Base-by-base conservation (phyloP, 2,797 vertebrate species). In the Melanotaenia maccullochi region DNA sequence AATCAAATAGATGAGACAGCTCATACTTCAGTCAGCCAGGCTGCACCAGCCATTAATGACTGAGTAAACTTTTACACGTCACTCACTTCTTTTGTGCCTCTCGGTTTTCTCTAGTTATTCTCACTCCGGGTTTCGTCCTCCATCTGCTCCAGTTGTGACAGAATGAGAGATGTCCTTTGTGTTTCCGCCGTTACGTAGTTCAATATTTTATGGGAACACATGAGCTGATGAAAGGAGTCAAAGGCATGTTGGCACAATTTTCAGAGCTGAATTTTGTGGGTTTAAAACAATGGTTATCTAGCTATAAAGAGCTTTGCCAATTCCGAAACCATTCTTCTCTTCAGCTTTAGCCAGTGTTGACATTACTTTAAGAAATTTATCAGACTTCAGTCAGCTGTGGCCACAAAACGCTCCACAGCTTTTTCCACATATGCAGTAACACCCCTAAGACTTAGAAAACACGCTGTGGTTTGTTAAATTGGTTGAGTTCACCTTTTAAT, bases 201-300 rank as follows among this genome's bases (percentile, higher is more conserved):
- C 63, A 87, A 75, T 90, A 80, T 90, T 90, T 89, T 59, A 88
- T 78, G 79, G 68, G 66, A 69, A 54, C 68, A 57, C 73, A 65
- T 33, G 60, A 78, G 81, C 77, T 70, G 73, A 60, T 75, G 85
- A 60, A 57, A 57, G 68, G 69, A 71, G 66, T 73, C 49, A 33
- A 40, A n/a, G 73, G 7, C 22, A 3, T 18, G 13, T 64, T 33
- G 69, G 64, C 47, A 67, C 71, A 18, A 35, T 60, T 44, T 61
- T 65, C 28, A 60, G 32, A 58, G 66, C 62, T 51, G 14, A 52
- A 14, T 65, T 42, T 6, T 47, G 49, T 5, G 38, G 4, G 4
- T 76, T 81, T 49, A n/a, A 44, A 75, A 54, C 14, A 16, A 32
- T 13, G 68, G 16, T 82, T 35, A 60, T 70, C 55, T 40, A 47